Evolutionary conservation across 2,113 vertebrate species (phyloP).

Genomic region (Lepus europaeus): DNA sequence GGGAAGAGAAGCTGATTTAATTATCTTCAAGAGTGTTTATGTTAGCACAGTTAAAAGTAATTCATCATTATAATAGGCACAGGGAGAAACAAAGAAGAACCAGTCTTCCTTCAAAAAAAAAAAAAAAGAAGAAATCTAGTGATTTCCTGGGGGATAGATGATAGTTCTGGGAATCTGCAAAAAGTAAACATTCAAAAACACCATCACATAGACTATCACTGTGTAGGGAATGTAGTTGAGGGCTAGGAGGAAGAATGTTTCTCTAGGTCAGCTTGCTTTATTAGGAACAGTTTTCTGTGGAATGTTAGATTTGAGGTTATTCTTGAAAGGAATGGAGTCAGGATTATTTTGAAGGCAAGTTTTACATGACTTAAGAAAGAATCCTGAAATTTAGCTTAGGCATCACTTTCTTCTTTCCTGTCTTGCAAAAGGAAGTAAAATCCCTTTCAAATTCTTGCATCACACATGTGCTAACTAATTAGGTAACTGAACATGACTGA

Average conservation of each 20-base stretch:
- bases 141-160: constrained; percentile 35
- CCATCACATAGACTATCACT: background rate
- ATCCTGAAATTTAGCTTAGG: background rate
- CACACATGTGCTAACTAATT: background rate
- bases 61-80: constrained; percentile 63
- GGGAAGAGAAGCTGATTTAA: constrained; percentile 57
- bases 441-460: background rate
- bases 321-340: background rate
- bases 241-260: background rate
- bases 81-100: background rate
- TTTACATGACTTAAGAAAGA: background rate
- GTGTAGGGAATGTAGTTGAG: background rate
- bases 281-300: background rate
- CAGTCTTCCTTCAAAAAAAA: constrained; percentile 7
- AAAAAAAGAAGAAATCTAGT: background rate
- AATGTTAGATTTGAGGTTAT: constrained; percentile 49
- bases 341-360: background rate
- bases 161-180: background rate
- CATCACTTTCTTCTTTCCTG: background rate
- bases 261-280: background rate
- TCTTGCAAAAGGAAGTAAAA: background rate
- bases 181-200: constrained; percentile 20
- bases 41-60: constrained; percentile 67
- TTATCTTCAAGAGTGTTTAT: constrained; percentile 74
- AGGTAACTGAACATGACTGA: background rate